Conservation (phyloP, 2,888 invertebrate genomes). For the Chalcis sispes region DNA sequence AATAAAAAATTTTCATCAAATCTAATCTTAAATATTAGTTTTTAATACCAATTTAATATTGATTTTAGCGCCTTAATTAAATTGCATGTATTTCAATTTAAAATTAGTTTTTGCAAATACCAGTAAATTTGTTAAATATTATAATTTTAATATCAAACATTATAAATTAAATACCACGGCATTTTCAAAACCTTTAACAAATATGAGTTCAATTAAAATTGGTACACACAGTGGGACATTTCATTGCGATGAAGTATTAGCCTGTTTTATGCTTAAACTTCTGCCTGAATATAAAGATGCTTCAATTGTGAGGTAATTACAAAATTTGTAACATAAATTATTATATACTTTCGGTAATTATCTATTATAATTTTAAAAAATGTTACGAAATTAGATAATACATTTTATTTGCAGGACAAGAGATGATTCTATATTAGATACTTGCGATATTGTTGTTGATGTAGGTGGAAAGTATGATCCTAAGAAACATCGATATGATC, state of each 20-base stretch:
- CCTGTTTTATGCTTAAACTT: constrained; percentile 91
- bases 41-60: too few relatives aligned
- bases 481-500: constrained; percentile 88
- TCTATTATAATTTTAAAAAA: constrained; percentile 1
- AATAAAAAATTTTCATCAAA: too few relatives aligned
- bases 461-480: constrained; percentile 93
- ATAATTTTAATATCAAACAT: constrained; percentile 11
- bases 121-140: constrained; percentile 5
- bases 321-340: constrained; percentile 7
- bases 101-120: neutral
- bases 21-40: too few relatives aligned
- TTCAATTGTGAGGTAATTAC: constrained; percentile 81
- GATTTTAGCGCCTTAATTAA: too few relatives aligned
- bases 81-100: constrained; percentile 1
- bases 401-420: constrained; percentile 79
- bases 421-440: constrained; percentile 79
- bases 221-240: constrained; percentile 90
- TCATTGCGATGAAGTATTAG: constrained; percentile 97
- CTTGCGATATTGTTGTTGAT: constrained; percentile 87
- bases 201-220: constrained; percentile 76
- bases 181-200: neutral
- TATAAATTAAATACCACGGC: constrained; percentile 9
- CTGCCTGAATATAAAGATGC: constrained; percentile 89
- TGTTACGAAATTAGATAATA: constrained; percentile 16
- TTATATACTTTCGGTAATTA: neutral